phyloP scores from a whole-genome alignment of 2,113 vertebrate species.

The Phrynocephalus versicolor region DNA sequence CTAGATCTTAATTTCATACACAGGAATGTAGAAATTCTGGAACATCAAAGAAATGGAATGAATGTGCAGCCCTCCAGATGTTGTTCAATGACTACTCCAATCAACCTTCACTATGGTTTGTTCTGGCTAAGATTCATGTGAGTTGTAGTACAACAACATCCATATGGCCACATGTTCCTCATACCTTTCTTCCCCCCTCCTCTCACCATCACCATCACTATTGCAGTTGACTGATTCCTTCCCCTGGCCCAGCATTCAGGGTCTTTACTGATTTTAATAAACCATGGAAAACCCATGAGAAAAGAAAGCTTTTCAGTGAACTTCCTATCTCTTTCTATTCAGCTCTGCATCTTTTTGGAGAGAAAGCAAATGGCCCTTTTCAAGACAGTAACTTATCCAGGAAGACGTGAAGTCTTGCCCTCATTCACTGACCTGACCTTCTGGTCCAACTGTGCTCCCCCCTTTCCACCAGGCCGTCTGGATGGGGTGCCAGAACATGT shows the following conservation, averaged over 20 bases:
- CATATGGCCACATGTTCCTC: too few species aligned
- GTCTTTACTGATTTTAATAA: neutral
- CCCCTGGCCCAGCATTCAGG: neutral
- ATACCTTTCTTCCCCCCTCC: too few species aligned
- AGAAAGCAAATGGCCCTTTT: neutral
- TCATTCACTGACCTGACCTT: neutral
- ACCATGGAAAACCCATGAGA: neutral
- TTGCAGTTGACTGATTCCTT: neutral
- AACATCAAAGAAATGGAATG: neutral
- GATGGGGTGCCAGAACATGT: neutral
- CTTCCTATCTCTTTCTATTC: neutral
- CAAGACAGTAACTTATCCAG: neutral
- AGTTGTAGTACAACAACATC: too few species aligned
- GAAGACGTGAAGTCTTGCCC: neutral
- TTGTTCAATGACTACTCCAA: too few species aligned
- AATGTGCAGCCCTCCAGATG: too few species aligned
- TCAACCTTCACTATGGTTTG: too few species aligned
- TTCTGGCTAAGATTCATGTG: too few species aligned
- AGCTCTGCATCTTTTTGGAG: too few species aligned
- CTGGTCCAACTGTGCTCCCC: neutral
- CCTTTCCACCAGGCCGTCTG: neutral
- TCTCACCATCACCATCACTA: neutral
- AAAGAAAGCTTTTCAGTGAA: neutral
- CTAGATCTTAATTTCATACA: neutral
- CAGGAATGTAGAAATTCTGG: neutral